These are phyloP conservation scores for Drosophila sulfurigaster DNA, from an alignment of 1,140 invertebrate species.

Conservation along the genomic window DNA sequence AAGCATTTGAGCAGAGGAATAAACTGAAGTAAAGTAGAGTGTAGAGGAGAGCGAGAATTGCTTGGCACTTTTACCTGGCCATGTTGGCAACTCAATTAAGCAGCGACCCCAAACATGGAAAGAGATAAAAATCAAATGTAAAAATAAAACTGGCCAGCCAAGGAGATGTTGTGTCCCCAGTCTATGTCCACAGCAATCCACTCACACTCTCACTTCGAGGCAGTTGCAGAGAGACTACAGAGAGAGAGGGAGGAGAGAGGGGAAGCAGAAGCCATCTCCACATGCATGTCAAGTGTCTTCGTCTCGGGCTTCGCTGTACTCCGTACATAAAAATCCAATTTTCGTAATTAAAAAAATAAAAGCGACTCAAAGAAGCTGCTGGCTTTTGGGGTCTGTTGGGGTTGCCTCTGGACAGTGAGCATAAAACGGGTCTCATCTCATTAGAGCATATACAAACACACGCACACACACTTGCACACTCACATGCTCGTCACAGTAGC, in stretches of 20 bases:
- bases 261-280: constrained; percentile 21
- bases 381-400: constrained; percentile 28
- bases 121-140: constrained; percentile 71
- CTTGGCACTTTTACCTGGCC: constrained; percentile 49
- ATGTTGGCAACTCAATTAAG: constrained; percentile 66
- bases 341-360: constrained; percentile 83
- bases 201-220: constrained; percentile 18
- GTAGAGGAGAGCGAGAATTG: background rate
- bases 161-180: background rate
- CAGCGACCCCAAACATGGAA: constrained; percentile 34
- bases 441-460: constrained; percentile 60
- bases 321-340: constrained; percentile 80
- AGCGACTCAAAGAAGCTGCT: constrained; percentile 42
- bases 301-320: constrained; percentile 19
- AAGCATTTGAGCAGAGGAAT: background rate
- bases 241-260: background rate
- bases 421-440: constrained; percentile 68
- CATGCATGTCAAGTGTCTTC: constrained; percentile 79
- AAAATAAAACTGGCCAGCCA: constrained; percentile 33
- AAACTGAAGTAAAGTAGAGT: background rate
- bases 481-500: constrained; percentile 60
- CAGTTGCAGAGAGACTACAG: background rate
- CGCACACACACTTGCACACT: constrained; percentile 1
- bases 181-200: constrained; percentile 19
- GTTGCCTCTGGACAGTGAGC: constrained; percentile 36